Base-by-base conservation (phyloP, 2,888 invertebrate genomes). In the Dusona sp. region DNA sequence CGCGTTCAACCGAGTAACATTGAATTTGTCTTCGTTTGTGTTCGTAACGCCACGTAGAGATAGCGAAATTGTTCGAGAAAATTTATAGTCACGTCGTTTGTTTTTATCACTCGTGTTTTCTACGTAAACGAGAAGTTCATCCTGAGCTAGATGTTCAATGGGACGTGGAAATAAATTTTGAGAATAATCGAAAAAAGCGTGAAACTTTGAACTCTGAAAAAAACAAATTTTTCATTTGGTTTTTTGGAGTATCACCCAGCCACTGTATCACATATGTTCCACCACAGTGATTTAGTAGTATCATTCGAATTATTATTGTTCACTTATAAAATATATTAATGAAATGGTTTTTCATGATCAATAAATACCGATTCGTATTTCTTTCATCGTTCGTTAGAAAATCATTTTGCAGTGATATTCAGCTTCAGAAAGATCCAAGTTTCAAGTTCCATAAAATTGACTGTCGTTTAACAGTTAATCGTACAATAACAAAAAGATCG, bases 1-100 rank as follows among this genome's bases (percentile, higher is more conserved):
- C 75, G 68, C 75, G 57, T 48, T 70, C 22, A 25, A 16, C 82
- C 61, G 25, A 51, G 75, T 79, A 45, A 48, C 83, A 61, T 75
- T 45, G 64, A 75, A 83, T 86, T 79, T 83, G 83, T 83, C 79
- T 77, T 79, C 75, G 75, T 72, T 77, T 70, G 57, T 82, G 48
- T 83, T 83, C 57, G 45, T 42, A 78, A 73, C 36, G 25, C 22
- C 38, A 70, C 48, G n/a, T 4, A 48, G 70, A 61, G 85, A 77
- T 72, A 65, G 48, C 72, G 79, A 86, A 79, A 86, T 86, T 79
- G 75, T 75, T 64, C 77, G 75, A 57, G 74, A 77, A 61, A 72
- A 79, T 72, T 72, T 79, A 77, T 79, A 65, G 79, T 25, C 36
- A 3, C 36, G 48, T 77, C 75, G 61, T 77, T 83, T 42, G 11